Percentiles rank a stretch among this genome's conserved stretches.
phyloP scores from a whole-genome alignment of 1,140 invertebrate genomes.

The Penaeus indicus region DNA sequence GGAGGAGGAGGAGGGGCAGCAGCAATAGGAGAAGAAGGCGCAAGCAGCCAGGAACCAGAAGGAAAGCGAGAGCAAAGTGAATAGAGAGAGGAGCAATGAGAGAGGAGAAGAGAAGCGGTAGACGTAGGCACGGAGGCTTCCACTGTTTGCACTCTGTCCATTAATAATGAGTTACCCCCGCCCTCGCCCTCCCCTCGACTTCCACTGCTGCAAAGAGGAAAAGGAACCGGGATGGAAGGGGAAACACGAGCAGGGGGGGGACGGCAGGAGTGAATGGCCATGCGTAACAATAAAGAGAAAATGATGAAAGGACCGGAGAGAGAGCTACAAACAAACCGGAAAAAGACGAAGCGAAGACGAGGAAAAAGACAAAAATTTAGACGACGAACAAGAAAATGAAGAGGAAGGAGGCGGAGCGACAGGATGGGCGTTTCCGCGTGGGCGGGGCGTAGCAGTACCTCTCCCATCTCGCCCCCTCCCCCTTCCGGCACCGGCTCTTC shows the following conservation, averaged over 20 bases:
- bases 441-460: too few species aligned
- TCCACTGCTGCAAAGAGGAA: not conserved
- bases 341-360: not conserved
- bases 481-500: too few species aligned
- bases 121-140: not conserved
- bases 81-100: not conserved
- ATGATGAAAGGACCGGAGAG: not conserved
- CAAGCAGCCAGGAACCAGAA: constrained; percentile 11
- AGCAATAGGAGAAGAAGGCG: not conserved
- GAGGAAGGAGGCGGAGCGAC: not conserved
- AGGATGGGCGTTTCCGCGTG: not conserved
- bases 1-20: not conserved
- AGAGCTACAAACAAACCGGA: not conserved
- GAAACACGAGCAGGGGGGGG: not conserved
- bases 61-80: constrained; percentile 28
- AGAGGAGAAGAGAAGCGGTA: not conserved
- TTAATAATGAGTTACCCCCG: constrained; percentile 18
- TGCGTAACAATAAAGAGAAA: not conserved
- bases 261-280: not conserved
- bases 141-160: constrained; percentile 15
- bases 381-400: not conserved
- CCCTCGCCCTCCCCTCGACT: not conserved
- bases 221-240: not conserved
- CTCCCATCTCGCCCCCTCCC: too few species aligned
- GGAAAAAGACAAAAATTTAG: not conserved